Evolutionary conservation across 2,888 invertebrate species (phyloP).

Genomic region (Lasioglossum villosulum): DNA sequence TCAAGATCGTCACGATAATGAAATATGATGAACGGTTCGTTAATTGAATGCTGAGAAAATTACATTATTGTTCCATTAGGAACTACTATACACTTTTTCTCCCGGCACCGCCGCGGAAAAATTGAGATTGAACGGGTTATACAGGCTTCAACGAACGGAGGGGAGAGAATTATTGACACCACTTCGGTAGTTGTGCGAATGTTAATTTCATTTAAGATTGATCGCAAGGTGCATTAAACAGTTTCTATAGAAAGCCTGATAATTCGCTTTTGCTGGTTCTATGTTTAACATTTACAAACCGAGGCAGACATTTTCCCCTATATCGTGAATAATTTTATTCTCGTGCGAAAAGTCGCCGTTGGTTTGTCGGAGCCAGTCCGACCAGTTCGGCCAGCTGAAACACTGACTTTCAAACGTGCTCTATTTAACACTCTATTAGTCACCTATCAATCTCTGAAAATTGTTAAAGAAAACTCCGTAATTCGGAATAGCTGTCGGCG

Average conservation of each 20-base stretch:
- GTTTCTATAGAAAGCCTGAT: neutral
- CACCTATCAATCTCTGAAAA: neutral
- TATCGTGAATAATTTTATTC: neutral
- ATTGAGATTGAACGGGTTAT: neutral
- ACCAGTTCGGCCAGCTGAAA: neutral
- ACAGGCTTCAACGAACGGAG: neutral
- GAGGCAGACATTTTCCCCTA: neutral
- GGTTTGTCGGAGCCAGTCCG: neutral
- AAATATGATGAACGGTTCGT: conserved; percentile 58
- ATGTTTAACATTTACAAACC: neutral
- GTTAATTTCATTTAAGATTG: neutral
- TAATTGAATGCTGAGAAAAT: conserved; percentile 67
- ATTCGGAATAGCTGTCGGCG: neutral
- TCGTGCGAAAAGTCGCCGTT: neutral
- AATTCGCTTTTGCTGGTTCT: neutral
- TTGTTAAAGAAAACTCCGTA: neutral
- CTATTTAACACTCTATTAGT: conserved; percentile 4
- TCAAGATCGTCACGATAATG: conserved; percentile 49
- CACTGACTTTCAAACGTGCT: conserved; percentile 4
- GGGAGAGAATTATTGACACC: neutral
- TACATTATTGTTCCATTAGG: conserved; percentile 54
- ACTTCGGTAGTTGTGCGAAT: neutral
- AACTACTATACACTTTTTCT: neutral
- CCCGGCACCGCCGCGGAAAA: neutral
- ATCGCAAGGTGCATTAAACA: neutral